Percentiles rank a stretch among this genome's conserved stretches.
phyloP scores from a whole-genome alignment of 2,888 invertebrate species.

The Epistrophe eligans region DNA sequence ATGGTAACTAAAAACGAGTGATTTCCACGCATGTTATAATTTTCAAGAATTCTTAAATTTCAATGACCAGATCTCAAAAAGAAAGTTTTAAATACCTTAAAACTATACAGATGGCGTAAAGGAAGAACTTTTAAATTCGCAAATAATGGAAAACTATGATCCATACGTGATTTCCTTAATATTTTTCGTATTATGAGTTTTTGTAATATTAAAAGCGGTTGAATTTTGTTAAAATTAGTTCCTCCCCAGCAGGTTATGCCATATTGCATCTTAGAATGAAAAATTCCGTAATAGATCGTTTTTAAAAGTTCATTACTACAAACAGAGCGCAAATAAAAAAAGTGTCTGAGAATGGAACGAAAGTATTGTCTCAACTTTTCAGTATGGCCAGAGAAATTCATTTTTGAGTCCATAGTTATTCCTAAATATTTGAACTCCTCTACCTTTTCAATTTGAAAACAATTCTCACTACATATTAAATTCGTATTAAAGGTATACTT shows the following conservation, averaged over 20 bases:
- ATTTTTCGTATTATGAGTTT: not conserved
- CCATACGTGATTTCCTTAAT: not conserved
- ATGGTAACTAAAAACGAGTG: too few species aligned
- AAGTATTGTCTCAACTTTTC: not conserved
- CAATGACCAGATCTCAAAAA: not conserved
- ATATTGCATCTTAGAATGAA: not conserved
- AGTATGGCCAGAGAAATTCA: not conserved
- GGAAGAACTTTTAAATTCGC: not conserved
- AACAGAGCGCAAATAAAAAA: not conserved
- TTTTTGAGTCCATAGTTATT: too few species aligned
- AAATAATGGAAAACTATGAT: not conserved
- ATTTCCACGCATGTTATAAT: too few species aligned
- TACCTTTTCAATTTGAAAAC: not conserved
- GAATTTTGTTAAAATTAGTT: not conserved
- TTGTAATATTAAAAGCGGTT: not conserved
- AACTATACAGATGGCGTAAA: not conserved
- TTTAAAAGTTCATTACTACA: not conserved
- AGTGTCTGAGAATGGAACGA: not conserved
- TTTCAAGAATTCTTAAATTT: not conserved
- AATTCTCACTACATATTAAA: not conserved
- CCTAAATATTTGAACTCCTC: not conserved
- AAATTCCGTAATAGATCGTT: constrained; percentile 7
- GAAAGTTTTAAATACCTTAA: not conserved
- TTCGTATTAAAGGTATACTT: not conserved
- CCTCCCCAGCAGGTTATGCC: too few species aligned